phyloP scores from a whole-genome alignment of 1,140 invertebrate species.

The Stegodyphus dumicola region DNA sequence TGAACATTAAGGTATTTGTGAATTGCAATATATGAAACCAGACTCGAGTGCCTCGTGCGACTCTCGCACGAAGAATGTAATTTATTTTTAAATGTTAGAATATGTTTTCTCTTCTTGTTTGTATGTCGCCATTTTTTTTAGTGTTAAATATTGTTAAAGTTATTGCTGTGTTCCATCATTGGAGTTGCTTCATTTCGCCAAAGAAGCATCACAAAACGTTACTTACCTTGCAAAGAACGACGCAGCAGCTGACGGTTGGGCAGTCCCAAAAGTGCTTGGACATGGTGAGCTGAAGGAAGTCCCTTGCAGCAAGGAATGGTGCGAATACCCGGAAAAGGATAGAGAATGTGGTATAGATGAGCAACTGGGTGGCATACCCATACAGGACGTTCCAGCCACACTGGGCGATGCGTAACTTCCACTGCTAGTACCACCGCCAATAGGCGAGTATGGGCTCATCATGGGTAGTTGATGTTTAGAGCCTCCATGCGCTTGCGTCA shows the following conservation, averaged over 20 bases:
- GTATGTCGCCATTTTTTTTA: no score
- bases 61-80: no score
- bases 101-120: no score
- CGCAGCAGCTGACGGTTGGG: conserved; percentile 62
- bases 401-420: conserved; percentile 3
- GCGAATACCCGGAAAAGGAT: conserved; percentile 60
- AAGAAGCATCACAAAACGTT: no score
- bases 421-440: conserved; percentile 36
- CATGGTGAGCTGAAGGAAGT: conserved; percentile 62
- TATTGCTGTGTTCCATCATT: no score
- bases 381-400: conserved; percentile 45
- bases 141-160: no score
- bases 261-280: conserved; percentile 35
- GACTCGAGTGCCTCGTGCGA: no score
- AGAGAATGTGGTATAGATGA: conserved; percentile 59
- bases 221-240: conserved; percentile 64
- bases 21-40: no score
- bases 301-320: conserved; percentile 58
- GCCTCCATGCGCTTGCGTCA: conserved; percentile 25
- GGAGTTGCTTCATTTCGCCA: no score
- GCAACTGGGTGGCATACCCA: conserved; percentile 49
- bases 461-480: conserved; percentile 23
- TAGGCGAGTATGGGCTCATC: conserved; percentile 31
- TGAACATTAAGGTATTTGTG: no score
- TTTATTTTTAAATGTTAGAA: no score